phyloP scores from a whole-genome alignment of 2,888 invertebrate species.

The Ephialtes manifestator region DNA sequence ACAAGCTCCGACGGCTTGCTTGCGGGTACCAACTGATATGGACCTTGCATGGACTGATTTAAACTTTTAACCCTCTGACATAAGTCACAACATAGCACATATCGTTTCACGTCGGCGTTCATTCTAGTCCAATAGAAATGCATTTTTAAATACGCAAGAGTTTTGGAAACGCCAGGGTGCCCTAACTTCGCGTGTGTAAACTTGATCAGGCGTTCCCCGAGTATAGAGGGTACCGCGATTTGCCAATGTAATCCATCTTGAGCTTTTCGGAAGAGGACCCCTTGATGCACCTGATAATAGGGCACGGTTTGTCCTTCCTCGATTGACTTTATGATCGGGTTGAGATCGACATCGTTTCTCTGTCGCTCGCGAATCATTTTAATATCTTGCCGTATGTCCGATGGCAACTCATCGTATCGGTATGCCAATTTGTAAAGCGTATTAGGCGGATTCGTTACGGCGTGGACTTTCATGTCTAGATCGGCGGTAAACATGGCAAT shows the following conservation, averaged over 20 bases:
- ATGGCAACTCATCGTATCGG: no score
- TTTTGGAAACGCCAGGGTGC: constrained; percentile 44
- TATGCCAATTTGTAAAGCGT: no score
- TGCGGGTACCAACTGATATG: constrained; percentile 36
- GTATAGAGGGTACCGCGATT: constrained; percentile 2
- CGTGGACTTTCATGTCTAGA: background rate
- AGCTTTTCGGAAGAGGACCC: no score
- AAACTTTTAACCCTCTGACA: constrained; percentile 47
- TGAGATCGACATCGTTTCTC: no score
- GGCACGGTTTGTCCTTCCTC: no score
- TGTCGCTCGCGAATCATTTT: no score
- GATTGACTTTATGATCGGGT: no score
- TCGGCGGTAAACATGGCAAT: background rate
- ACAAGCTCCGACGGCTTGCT: constrained; percentile 33
- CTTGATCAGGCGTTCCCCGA: background rate
- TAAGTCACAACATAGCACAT: constrained; percentile 42
- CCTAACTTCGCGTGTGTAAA: constrained; percentile 34
- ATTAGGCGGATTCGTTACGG: no score
- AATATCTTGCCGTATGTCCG: no score
- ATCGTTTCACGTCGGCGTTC: constrained; percentile 15
- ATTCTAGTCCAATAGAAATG: constrained; percentile 45
- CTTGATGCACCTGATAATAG: no score
- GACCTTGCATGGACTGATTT: constrained; percentile 25
- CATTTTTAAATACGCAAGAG: constrained; percentile 10
- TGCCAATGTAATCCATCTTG: background rate